Evolutionary conservation across 1,140 invertebrate species (phyloP), one percentile per base, ranked within the genome.

Genomic region (Probaryconus sp.): DNA sequence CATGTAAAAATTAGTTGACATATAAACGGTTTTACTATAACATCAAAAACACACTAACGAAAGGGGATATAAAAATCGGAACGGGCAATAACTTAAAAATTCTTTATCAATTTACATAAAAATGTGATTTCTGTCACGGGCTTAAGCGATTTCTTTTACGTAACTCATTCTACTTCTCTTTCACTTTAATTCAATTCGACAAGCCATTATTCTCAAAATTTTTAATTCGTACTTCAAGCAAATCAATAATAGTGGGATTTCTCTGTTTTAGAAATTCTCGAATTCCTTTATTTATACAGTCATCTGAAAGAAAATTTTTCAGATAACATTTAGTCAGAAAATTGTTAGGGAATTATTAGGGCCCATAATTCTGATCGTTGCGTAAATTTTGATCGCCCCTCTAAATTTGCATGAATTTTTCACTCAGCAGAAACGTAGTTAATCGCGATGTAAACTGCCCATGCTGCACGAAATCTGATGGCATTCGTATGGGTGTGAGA

Each of bases 21-120:
- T 48, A 74, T 30, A 67, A 74, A 74, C 21, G 48, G 48, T 74
- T 68, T 74, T 74, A 73, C 56, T 73, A 38, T 60, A 61, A 73
- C 61, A 65, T 67, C 38, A 38, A 67, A 74, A 67, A 63, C n/a
- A 61, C 56, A 61, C 38, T 28, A 47, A 20, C 3, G 18, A 18
- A 17, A 17, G 20, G 28, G 55, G 61, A 40, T 17, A 55, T 47
- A 1, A 33, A 43, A 60, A 61, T 40, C 45, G 60, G 56, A 43
- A 45, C 47, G 55, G 43, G 26, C 28, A 55, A 55, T 48, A 55
- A 55, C 31, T 60, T 47, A 30, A 51, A 61, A 50, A 11, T 10
- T 55, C 47, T 40, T 65, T 43, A 48, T 51, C 31, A 11, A 72
- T 72, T 72, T 26, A 51, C 69, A 73, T 73, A 73, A 67, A 73